phyloP scores from a whole-genome alignment of 2,797 vertebrate species.

The Thunnus albacares region DNA sequence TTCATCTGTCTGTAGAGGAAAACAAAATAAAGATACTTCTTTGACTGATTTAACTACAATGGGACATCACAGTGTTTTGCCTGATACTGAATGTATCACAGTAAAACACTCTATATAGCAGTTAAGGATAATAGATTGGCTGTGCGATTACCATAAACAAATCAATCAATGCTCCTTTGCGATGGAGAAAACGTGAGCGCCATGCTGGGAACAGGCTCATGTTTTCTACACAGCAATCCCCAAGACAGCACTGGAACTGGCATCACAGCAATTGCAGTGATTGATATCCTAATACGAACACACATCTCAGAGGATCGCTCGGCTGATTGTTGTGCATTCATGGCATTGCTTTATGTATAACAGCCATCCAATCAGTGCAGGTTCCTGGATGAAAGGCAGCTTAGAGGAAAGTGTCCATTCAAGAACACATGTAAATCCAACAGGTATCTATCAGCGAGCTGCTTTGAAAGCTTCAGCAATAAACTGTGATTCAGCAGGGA shows the following conservation, averaged over 20 bases:
- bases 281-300: slow-evolving; percentile 79
- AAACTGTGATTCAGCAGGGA: slow-evolving; percentile 46
- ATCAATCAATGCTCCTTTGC: slow-evolving; percentile 66
- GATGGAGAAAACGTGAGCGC: slow-evolving; percentile 57
- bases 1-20: not conserved
- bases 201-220: slow-evolving; percentile 40
- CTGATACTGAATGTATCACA: slow-evolving; percentile 22
- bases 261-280: slow-evolving; percentile 58
- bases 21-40: slow-evolving; percentile 10
- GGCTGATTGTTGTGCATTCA: slow-evolving; percentile 71
- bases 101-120: slow-evolving; percentile 44
- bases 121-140: slow-evolving; percentile 61
- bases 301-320: slow-evolving; percentile 65
- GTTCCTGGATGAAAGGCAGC: slow-evolving; percentile 58
- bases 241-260: slow-evolving; percentile 40
- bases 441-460: slow-evolving; percentile 60
- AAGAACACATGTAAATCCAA: slow-evolving; percentile 78
- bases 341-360: slow-evolving; percentile 65
- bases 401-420: slow-evolving; percentile 56
- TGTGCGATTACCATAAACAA: slow-evolving; percentile 68
- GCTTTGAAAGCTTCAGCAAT: slow-evolving; percentile 65
- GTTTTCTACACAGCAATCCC: slow-evolving; percentile 41
- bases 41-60: slow-evolving; percentile 5
- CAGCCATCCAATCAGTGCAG: slow-evolving; percentile 67
- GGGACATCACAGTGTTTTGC: slow-evolving; percentile 28